Conservation (phyloP, 2,113 vertebrate genomes). For the Egretta garzetta region DNA sequence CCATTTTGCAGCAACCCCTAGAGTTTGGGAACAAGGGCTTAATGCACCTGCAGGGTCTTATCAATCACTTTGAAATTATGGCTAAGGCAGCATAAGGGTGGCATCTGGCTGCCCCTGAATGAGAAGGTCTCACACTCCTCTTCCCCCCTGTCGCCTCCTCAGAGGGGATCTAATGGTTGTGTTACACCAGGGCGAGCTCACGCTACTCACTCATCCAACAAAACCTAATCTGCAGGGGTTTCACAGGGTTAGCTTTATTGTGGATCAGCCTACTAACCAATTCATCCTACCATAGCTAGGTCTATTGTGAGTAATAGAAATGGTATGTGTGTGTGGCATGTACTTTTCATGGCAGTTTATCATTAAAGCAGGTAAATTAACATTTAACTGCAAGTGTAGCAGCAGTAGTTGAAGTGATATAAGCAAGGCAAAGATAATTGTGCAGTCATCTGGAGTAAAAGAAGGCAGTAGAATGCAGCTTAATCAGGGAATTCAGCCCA, state of each 20-base stretch:
- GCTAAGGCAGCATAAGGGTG: neutral
- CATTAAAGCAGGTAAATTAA: neutral
- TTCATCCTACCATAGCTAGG: neutral
- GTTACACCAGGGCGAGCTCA: neutral
- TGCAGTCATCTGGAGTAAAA: neutral
- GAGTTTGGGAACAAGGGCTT: neutral
- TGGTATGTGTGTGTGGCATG: neutral
- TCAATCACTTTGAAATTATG: neutral
- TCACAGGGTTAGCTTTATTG: neutral
- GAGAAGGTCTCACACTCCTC: neutral
- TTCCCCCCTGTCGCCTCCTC: neutral
- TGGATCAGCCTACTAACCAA: neutral
- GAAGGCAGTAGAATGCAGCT: neutral
- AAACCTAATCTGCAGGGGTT: neutral
- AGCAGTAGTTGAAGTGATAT: neutral
- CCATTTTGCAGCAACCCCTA: neutral
- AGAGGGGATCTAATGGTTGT: neutral
- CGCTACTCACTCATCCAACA: neutral
- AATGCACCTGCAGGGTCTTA: neutral
- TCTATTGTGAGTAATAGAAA: neutral
- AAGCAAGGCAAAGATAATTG: neutral
- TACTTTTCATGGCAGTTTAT: neutral
- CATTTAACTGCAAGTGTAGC: neutral
- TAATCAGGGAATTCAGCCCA: neutral
- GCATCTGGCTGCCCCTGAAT: neutral